Base-by-base conservation (phyloP, 1,140 invertebrate genomes). In the Papilio polytes region DNA sequence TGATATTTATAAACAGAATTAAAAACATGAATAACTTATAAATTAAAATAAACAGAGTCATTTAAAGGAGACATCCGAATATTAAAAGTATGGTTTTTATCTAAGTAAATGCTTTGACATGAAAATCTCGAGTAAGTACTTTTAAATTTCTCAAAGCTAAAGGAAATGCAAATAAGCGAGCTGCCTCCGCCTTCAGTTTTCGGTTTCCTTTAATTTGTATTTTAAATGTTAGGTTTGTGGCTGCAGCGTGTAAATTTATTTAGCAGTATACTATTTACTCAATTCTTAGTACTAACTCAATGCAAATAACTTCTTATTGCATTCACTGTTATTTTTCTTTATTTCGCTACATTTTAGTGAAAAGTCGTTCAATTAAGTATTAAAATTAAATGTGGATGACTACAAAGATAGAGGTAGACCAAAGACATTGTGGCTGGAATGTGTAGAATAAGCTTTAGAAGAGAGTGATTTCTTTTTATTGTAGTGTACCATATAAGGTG, bases 91-190 rank as follows among this genome's bases (percentile, higher is more conserved):
- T 22, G 22, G 22, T 63, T 63, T 63, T 10, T 63, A 63, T 63
- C 53, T 63, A 63, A 41, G 36, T 41, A 41, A 63, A 63, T 63
- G 59, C 22, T 22, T 63, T 63, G 59, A 63, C 20, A 26, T 26
- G 22, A 63, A 63, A 26, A 26, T 63, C 59, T 63, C 20, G 59
- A 63, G 59, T 6, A 26, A 63, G 9, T 63, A 26, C 59, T 63
- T 63, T 31, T 63, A 63, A 63, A 63, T 63, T 63, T 63, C 59
- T n/a, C 59, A 63, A 56, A 56, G 53, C 53, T 18, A 56, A 56
- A 63, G 59, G 59, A 63, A 63, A 63, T 63, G 59, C 59, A 63
- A 63, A 63, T 63, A 63, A 22, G 59, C 59, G 59, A 63, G 22
- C 59, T 63, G 59, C 59, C 13, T 63, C 59, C 59, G 59, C 20